Base-by-base conservation (phyloP, 1,140 invertebrate genomes). In the Brachionus rubens region DNA sequence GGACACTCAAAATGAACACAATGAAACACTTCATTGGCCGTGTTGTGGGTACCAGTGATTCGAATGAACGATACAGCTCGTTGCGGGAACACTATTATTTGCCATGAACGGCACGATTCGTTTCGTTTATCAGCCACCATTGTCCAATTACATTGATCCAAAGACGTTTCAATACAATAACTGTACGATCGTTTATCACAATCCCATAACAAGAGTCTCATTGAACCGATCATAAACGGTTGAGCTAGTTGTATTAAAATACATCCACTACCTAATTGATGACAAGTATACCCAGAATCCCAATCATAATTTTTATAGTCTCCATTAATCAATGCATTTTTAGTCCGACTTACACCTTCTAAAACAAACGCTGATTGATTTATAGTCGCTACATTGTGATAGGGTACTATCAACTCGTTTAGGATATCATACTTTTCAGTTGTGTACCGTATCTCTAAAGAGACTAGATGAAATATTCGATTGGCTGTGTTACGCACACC, bases 231-330 rank as follows among this genome's bases (percentile, higher is more conserved):
- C 77, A 96, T 88, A 84, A 96, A 98, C 1, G 96, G 96, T 85
- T 99, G 96, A 19, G 93, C 92, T 76, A 99, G 87, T 86, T 98
- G 94, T 75, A 99, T 90, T 77, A 94, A 88, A 81, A 99, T 98
- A 77, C 90, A 89, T 33, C 96, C 95, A 80, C 91, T 94, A 78
- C 95, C 94, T 43, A 99, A 86, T 86, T 99, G 96, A 87, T 99
- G 96, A 84, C 95, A 98, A 1, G 95, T 98, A 84, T 98, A 99
- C 54, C 96, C 94, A 77, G 90, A 92, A 84, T 99, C 95, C 95
- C 95, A 98, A 87, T 98, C 94, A 85, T 99, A 99, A 82, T 92
- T 90, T 78, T 90, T 88, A 30, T 88, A 92, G 81, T 98, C 92
- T 2, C 94, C 95, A 88, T 99, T 97, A 72, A 99, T 88, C 7